Conservation (phyloP, 2,113 vertebrate genomes). For the Pelvicachromis taeniatus region DNA sequence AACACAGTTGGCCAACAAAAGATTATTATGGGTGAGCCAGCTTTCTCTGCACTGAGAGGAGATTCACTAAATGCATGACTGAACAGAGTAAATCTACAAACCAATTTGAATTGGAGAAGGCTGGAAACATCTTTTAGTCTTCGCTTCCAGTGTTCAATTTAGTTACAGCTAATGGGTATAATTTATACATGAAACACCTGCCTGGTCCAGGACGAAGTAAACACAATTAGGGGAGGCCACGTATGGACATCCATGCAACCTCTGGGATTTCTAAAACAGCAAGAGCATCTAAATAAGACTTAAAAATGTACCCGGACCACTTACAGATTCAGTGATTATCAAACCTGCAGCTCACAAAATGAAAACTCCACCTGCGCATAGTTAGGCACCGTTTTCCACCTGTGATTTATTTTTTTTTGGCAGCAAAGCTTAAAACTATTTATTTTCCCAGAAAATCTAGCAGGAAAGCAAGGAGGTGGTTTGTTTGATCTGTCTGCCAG, state of each 20-base stretch:
- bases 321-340: background rate
- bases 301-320: background rate
- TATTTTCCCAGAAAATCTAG: background rate
- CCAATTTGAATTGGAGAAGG: background rate
- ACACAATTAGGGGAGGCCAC: background rate
- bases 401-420: background rate
- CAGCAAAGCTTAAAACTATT: background rate
- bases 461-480: background rate
- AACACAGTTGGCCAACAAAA: background rate
- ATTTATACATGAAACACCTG: slow-evolving; percentile 1
- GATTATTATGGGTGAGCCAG: background rate
- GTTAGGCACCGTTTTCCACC: background rate
- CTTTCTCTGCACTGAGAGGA: background rate
- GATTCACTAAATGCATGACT: background rate
- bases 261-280: background rate
- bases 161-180: slow-evolving; percentile 4
- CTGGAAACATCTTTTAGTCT: background rate
- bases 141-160: background rate
- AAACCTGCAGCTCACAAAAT: background rate
- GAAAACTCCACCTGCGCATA: background rate
- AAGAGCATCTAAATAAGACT: background rate
- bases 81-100: background rate
- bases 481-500: slow-evolving; percentile 14
- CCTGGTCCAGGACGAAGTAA: background rate
- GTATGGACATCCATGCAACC: background rate